Evolutionary conservation across 2,797 vertebrate genomes (phyloP).

Genomic region (Anas capensis): DNA sequence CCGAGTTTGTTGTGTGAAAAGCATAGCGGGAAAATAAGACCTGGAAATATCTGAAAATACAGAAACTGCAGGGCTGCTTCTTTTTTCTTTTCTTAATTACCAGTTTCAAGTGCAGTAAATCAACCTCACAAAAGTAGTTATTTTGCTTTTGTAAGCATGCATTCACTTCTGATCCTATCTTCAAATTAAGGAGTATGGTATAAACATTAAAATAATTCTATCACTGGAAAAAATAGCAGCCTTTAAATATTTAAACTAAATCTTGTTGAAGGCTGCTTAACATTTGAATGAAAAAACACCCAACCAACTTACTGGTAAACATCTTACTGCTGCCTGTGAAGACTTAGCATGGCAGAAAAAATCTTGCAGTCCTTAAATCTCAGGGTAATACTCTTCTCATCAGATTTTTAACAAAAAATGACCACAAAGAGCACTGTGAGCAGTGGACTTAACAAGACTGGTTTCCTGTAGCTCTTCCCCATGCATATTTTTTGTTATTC

Average conservation of each 20-base stretch:
- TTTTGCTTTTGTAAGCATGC: conserved; percentile 16
- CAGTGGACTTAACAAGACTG: not conserved
- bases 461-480: conserved; percentile 22
- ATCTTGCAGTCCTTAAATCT: not conserved
- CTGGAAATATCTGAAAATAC: conserved; percentile 68
- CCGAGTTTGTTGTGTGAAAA: conserved; percentile 74
- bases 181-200: conserved; percentile 29
- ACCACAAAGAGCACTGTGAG: not conserved
- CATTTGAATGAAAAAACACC: not conserved
- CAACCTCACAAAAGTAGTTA: not conserved
- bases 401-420: not conserved
- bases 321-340: not conserved
- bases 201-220: conserved; percentile 48
- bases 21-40: conserved; percentile 70
- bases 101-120: conserved; percentile 29
- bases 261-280: not conserved
- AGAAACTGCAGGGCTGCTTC: not conserved
- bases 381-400: not conserved
- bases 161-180: conserved; percentile 26
- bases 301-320: not conserved
- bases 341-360: not conserved
- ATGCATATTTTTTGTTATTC: conserved; percentile 21
- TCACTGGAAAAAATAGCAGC: not conserved
- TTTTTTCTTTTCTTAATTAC: not conserved
- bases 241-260: conserved; percentile 14